These are phyloP conservation scores for Agonum fuliginosum DNA, from an alignment of 2,888 invertebrate species.

Conservation along the genomic window DNA sequence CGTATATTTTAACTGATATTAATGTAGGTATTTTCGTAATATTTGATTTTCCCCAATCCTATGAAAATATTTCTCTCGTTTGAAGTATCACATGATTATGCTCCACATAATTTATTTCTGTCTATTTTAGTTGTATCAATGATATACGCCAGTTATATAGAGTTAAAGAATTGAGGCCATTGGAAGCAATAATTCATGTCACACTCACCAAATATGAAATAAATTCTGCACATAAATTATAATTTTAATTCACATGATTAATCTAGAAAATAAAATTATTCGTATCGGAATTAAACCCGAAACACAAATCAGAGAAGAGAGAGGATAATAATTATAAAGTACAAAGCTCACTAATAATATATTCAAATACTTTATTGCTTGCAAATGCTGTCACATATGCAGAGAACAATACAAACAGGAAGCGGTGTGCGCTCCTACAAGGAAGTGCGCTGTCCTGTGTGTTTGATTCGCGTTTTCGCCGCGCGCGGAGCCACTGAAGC, in stretches of 20 bases:
- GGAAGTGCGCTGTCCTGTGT: constrained; percentile 51
- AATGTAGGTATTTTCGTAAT: too few species aligned
- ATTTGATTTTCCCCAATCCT: too few species aligned
- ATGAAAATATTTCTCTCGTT: too few species aligned
- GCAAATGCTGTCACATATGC: constrained; percentile 49
- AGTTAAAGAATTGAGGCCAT: constrained; percentile 44
- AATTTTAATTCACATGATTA: constrained; percentile 51
- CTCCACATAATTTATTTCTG: constrained; percentile 18
- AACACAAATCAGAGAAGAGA: constrained; percentile 30
- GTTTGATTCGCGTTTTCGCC: constrained; percentile 58
- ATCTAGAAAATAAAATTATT: constrained; percentile 51
- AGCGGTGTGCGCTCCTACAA: constrained; percentile 51
- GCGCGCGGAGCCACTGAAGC: constrained; percentile 60
- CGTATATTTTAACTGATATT: too few species aligned
- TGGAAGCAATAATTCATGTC: constrained; percentile 25
- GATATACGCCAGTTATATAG: constrained; percentile 5
- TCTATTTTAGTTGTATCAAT: constrained; percentile 21
- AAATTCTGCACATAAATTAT: constrained; percentile 45
- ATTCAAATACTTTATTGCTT: constrained; percentile 53
- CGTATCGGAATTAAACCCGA: neutral
- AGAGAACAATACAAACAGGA: constrained; percentile 52
- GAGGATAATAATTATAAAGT: neutral
- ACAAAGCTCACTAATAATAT: constrained; percentile 9
- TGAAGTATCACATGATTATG: too few species aligned
- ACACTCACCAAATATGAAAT: constrained; percentile 35